Conservation (phyloP, 1,140 invertebrate genomes). For the Drosophila sucinea region DNA sequence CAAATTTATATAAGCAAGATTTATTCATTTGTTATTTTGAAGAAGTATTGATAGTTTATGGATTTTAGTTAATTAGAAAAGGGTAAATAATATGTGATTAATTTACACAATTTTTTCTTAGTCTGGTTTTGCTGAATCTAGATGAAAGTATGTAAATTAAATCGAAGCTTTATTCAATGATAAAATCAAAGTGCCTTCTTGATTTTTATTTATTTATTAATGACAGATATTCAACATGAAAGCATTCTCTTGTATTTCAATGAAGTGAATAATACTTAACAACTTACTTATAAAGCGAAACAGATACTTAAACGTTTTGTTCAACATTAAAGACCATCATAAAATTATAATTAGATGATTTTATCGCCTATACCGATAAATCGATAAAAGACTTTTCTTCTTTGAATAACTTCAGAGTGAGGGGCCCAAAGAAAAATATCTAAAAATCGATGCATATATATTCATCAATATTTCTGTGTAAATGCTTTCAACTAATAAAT, state of each 20-base stretch:
- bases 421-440: neutral
- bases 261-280: neutral
- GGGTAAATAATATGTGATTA: no score
- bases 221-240: neutral
- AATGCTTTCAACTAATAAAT: conserved; percentile 9
- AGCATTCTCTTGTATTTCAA: neutral
- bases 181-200: neutral
- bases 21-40: no score
- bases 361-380: neutral
- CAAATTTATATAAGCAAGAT: no score
- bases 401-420: neutral
- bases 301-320: conserved; percentile 2
- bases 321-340: neutral
- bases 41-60: no score
- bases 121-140: no score
- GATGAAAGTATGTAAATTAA: no score
- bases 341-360: conserved; percentile 1
- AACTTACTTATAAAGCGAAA: neutral
- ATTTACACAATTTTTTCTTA: no score
- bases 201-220: neutral
- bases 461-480: conserved; percentile 50
- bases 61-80: no score
- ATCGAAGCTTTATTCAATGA: no score
- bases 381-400: neutral
- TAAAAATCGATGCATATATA: conserved; percentile 29